Evolutionary conservation across 2,888 invertebrate genomes (phyloP).

Genomic region (Euphydryas editha): DNA sequence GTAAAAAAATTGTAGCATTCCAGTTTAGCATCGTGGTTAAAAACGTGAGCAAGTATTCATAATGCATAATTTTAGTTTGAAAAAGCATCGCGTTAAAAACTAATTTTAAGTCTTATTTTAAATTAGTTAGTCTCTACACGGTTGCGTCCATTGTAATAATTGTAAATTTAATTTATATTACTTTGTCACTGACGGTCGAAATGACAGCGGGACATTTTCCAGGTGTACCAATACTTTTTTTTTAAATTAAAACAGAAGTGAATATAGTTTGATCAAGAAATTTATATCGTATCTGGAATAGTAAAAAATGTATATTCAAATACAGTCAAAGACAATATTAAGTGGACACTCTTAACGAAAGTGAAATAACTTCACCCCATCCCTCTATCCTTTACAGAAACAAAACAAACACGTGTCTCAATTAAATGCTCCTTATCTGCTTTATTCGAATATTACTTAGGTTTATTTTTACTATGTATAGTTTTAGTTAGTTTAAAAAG

Average conservation of each 20-base stretch:
- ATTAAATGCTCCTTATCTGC: no score
- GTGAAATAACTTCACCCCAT: no score
- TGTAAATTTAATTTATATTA: constrained; percentile 4
- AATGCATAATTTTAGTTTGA: constrained; percentile 56
- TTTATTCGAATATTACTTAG: no score
- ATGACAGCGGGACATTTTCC: constrained; percentile 29
- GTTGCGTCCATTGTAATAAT: constrained; percentile 50
- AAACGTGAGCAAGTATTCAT: constrained; percentile 57
- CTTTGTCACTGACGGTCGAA: constrained; percentile 22
- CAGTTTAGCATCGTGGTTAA: constrained; percentile 54
- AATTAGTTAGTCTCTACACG: constrained; percentile 48
- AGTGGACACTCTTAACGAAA: no score
- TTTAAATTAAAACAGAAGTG: constrained; percentile 1
- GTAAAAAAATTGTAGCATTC: constrained; percentile 53
- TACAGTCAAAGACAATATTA: no score
- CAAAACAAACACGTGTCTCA: no score
- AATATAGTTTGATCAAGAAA: constrained; percentile 18
- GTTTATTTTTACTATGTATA: no score
- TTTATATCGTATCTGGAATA: no score
- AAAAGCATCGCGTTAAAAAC: constrained; percentile 52
- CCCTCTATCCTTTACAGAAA: no score
- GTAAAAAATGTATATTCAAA: no score
- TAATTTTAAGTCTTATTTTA: no score
- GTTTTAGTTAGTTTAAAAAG: no score
- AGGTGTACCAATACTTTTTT: constrained; percentile 5